Evolutionary conservation across 2,797 vertebrate species (phyloP).

Genomic region (Otolemur crassicaudatus): DNA sequence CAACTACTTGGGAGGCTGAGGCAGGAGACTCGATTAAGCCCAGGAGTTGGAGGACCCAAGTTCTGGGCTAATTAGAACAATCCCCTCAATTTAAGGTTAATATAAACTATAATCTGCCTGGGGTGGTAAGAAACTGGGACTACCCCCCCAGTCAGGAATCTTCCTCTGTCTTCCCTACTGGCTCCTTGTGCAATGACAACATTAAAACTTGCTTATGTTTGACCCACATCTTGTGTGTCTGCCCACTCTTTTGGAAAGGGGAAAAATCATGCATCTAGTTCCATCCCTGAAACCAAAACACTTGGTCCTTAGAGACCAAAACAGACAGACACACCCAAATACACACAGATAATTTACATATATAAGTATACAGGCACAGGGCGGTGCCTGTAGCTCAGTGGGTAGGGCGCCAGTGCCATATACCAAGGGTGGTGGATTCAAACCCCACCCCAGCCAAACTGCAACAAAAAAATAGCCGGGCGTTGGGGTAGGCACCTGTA

Average conservation of each 20-base stretch:
- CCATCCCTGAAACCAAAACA: neutral
- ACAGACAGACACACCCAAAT: neutral
- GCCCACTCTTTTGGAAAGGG: neutral
- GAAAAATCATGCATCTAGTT: conserved; percentile 23
- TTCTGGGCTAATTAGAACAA: neutral
- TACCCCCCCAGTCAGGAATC: neutral
- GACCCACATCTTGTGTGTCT: neutral
- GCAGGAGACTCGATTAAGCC: too few species aligned
- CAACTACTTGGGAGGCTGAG: too few species aligned
- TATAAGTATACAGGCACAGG: neutral
- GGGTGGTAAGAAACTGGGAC: conserved; percentile 16
- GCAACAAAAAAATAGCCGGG: too few species aligned
- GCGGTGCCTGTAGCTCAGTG: too few species aligned
- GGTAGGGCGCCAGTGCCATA: too few species aligned
- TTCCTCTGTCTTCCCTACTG: neutral
- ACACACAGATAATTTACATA: conserved; percentile 9
- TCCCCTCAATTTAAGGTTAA: neutral
- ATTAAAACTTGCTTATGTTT: conserved; percentile 52
- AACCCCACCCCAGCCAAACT: too few species aligned
- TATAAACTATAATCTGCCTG: neutral
- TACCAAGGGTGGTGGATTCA: too few species aligned
- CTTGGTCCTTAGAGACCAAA: conserved; percentile 12
- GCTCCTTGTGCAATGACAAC: neutral
- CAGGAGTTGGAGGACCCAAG: neutral
- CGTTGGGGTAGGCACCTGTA: too few species aligned